These are phyloP conservation scores for Crocodylus rhombifer DNA, from an alignment of 2,797 vertebrate species.

Conservation along the genomic window DNA sequence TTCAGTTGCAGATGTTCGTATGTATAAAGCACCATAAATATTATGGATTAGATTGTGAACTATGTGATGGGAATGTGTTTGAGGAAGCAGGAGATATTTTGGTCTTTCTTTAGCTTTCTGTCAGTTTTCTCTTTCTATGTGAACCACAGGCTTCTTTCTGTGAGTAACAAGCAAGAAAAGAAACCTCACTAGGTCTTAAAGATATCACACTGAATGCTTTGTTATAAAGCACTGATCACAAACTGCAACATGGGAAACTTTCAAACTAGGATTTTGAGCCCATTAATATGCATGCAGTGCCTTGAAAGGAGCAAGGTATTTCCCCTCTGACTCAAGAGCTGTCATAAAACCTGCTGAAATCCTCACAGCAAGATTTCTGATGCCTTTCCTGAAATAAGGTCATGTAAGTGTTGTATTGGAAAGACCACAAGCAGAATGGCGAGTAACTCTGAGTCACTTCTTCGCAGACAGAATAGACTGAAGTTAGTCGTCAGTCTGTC, in stretches of 20 bases:
- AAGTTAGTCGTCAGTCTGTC: neutral
- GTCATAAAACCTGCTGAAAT: neutral
- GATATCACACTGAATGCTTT: conserved; percentile 24
- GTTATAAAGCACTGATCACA: conserved; percentile 16
- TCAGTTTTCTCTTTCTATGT: conserved; percentile 8
- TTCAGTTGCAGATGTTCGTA: conserved; percentile 45
- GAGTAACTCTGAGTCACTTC: neutral
- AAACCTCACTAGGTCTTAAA: conserved; percentile 16
- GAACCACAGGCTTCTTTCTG: conserved; percentile 27
- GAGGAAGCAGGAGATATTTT: neutral
- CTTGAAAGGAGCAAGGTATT: conserved; percentile 49
- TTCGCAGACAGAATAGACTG: neutral
- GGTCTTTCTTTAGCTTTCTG: conserved; percentile 8
- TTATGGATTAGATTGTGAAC: conserved; percentile 20
- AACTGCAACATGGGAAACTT: conserved; percentile 32
- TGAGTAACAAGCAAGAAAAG: conserved; percentile 40
- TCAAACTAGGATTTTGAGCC: conserved; percentile 23
- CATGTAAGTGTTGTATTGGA: conserved; percentile 44
- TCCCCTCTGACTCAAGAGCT: neutral
- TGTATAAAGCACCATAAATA: conserved; percentile 45
- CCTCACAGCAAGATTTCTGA: neutral
- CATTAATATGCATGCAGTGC: neutral
- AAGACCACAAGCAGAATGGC: neutral
- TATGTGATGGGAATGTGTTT: neutral
- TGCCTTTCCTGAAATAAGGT: conserved; percentile 40